Conservation (phyloP, 2,888 invertebrate genomes). For the Nasonia oneida region DNA sequence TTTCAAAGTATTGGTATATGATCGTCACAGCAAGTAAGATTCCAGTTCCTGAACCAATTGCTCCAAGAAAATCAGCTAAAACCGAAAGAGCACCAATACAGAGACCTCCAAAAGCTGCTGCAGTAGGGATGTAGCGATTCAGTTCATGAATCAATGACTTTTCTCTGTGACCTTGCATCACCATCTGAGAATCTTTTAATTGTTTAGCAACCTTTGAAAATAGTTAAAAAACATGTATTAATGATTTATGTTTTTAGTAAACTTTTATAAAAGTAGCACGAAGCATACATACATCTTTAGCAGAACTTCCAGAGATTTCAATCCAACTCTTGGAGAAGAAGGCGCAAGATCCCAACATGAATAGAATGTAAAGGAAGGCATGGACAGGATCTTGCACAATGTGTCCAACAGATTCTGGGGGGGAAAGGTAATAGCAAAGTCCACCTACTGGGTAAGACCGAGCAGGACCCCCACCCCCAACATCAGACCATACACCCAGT, state of each 20-base stretch:
- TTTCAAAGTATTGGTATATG: conserved; percentile 99
- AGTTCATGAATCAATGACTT: conserved; percentile 99
- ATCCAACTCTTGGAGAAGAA: conserved; percentile 99
- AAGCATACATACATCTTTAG: conserved; percentile 93
- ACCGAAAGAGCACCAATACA: conserved; percentile 99
- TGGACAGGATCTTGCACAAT: conserved; percentile 98
- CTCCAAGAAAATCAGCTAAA: conserved; percentile 98
- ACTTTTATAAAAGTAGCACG: not conserved
- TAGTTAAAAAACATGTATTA: conserved; percentile 74
- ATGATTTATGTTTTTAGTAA: not conserved
- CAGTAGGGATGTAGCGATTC: conserved; percentile 99
- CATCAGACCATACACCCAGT: conserved; percentile 99
- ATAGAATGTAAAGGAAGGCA: conserved; percentile 96
- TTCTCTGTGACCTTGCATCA: conserved; percentile 99
- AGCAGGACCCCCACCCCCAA: conserved; percentile 97
- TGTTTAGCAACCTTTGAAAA: conserved; percentile 97
- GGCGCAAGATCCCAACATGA: conserved; percentile 99
- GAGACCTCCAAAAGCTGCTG: conserved; percentile 99
- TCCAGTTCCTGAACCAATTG: conserved; percentile 99
- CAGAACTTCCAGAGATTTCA: conserved; percentile 99
- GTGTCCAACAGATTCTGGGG: conserved; percentile 97
- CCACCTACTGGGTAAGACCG: conserved; percentile 99
- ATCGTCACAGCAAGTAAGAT: conserved; percentile 99
- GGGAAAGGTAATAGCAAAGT: conserved; percentile 98
- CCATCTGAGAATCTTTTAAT: conserved; percentile 99